A percentile compares a stretch with the other conserved stretches of the same genome.
Conservation (phyloP, 2,113 vertebrate genomes). For the Pteropus alecto region DNA sequence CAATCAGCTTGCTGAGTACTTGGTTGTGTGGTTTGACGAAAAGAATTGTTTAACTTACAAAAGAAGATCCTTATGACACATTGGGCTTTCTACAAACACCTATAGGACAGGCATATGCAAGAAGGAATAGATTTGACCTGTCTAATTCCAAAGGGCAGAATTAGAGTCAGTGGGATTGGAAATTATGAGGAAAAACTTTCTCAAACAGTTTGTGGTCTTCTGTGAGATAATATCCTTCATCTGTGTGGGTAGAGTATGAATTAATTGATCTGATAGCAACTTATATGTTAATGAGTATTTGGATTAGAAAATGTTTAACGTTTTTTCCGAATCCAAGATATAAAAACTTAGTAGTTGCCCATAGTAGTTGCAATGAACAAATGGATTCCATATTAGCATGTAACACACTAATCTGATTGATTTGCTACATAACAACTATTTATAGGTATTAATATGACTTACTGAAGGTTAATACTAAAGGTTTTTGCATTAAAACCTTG, state of each 20-base stretch:
- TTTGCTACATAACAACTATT: background rate
- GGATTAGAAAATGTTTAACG: background rate
- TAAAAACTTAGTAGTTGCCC: background rate
- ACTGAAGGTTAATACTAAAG: background rate
- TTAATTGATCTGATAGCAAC: background rate
- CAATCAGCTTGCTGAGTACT: background rate
- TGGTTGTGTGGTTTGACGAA: background rate
- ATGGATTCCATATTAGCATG: background rate
- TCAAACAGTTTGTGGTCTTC: background rate
- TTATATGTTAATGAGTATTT: background rate
- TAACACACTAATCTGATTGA: background rate
- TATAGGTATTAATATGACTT: background rate
- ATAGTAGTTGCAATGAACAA: background rate
- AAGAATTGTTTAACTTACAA: background rate
- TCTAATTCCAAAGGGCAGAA: background rate
- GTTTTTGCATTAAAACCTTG: background rate
- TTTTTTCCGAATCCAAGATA: background rate
- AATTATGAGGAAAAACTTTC: background rate
- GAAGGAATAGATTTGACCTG: background rate
- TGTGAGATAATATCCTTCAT: background rate
- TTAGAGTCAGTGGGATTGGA: background rate
- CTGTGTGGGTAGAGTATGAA: background rate
- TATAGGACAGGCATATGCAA: background rate
- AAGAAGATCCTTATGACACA: background rate
- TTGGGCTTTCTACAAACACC: background rate